Base-by-base conservation (phyloP, 1,140 invertebrate species). In the Drosophila micromelanica region DNA sequence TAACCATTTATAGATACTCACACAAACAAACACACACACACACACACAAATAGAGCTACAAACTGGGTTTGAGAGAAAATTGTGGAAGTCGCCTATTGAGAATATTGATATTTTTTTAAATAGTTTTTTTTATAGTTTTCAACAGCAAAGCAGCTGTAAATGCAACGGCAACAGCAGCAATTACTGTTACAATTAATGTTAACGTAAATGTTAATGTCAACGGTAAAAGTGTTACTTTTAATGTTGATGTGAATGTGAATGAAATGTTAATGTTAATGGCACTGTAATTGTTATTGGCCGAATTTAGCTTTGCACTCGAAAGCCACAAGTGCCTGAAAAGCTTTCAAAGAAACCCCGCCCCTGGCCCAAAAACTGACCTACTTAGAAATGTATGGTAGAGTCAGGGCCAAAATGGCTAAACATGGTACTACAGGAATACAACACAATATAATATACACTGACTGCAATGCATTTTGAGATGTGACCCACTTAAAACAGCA, bases 381-480 rank as follows among this genome's bases (percentile, higher is more conserved):
- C 11, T 3, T 11, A n/a, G n/a, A n/a, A n/a, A 13, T 30, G 3
- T 7, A 51, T 51, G 15, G 27, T 32, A 32, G 13, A 27, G 17
- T 11, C 5, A 45, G 37, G 17, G n/a, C 42, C 51, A 11, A 42
- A 37, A n/a, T 45, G 30, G 38, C 35, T 55, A 43, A 32, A 62
- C 43, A 40, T 63, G 74, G 45, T 68, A 64, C 35, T 67, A 64
- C 78, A 79, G 49, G 64, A 75, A 72, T 65, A 62, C 43, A 69
- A 57, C 43, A 82, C 61, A 68, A 64, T 61, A 65, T 54, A 68
- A 51, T 11, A 78, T 49, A 56, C 38, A 73, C 67, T 73, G 70
- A 79, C 55, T 84, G 76, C 48, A 60, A 67, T 80, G 76, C 73
- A 85, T 80, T 85, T 84, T 69, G 35, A 59, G 52, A 67, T 63